phyloP scores from a whole-genome alignment of 2,797 vertebrate genomes.

The Sciurus carolinensis region DNA sequence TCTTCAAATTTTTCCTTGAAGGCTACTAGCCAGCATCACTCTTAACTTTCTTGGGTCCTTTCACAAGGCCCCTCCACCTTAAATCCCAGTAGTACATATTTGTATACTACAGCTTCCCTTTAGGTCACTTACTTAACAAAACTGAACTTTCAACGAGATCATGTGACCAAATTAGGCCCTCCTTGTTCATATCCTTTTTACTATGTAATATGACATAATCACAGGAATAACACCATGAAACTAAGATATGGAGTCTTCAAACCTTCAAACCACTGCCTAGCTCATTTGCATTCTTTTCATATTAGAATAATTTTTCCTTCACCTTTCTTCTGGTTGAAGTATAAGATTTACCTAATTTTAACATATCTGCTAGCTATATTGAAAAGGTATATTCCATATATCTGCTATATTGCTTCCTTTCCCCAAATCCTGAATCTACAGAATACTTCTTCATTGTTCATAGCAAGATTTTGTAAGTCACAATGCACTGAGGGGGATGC shows the following conservation, averaged over 20 bases:
- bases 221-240: neutral
- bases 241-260: neutral
- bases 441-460: neutral
- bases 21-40: neutral
- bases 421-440: neutral
- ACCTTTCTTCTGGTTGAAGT: neutral
- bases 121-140: neutral
- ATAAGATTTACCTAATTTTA: neutral
- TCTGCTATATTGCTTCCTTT: neutral
- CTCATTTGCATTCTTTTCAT: neutral
- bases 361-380: neutral
- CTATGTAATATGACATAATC: neutral
- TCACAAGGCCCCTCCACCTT: neutral
- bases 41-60: neutral
- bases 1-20: conserved; percentile 6
- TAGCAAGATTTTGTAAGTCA: neutral
- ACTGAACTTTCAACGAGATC: neutral
- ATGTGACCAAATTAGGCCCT: neutral
- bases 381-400: neutral
- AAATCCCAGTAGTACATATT: neutral
- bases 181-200: neutral
- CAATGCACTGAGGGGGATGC: neutral
- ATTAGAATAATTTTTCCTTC: neutral
- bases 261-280: neutral
- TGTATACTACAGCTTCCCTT: conserved; percentile 24